Conservation (phyloP, 2,888 invertebrate genomes). For the Phlogophora meticulosa region DNA sequence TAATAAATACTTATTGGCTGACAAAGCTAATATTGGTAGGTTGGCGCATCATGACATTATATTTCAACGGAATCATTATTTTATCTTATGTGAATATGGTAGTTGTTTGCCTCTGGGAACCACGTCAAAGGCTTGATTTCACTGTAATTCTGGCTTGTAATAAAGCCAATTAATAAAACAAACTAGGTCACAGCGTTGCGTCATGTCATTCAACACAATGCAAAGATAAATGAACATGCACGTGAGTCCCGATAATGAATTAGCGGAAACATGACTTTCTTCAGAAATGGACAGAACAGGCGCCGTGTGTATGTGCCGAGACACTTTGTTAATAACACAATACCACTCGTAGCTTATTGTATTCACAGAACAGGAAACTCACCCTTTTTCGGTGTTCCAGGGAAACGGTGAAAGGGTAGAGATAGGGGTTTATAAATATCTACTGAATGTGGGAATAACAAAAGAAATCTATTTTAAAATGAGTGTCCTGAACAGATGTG, state of each 20-base stretch:
- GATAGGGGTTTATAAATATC: constrained; percentile 13
- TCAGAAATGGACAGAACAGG: background rate
- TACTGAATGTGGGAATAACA: constrained; percentile 12
- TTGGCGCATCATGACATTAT: no score
- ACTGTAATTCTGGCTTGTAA: background rate
- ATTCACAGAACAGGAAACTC: constrained; percentile 5
- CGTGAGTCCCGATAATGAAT: background rate
- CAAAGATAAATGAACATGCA: constrained; percentile 9
- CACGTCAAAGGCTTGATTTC: background rate
- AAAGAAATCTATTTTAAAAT: constrained; percentile 45
- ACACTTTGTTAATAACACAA: constrained; percentile 5
- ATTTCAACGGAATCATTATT: no score
- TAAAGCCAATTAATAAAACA: background rate
- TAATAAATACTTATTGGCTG: no score
- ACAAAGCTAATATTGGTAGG: no score
- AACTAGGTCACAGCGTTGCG: background rate
- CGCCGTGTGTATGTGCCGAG: constrained; percentile 16
- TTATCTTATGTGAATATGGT: no score
- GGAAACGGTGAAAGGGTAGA: constrained; percentile 5
- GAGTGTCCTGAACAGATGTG: constrained; percentile 27
- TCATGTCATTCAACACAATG: background rate
- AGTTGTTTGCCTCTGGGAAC: background rate
- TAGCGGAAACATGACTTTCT: constrained; percentile 11
- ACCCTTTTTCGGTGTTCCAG: constrained; percentile 22
- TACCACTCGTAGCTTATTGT: constrained; percentile 25